phyloP scores from a whole-genome alignment of 2,113 vertebrate genomes.

The Propithecus coquereli region DNA sequence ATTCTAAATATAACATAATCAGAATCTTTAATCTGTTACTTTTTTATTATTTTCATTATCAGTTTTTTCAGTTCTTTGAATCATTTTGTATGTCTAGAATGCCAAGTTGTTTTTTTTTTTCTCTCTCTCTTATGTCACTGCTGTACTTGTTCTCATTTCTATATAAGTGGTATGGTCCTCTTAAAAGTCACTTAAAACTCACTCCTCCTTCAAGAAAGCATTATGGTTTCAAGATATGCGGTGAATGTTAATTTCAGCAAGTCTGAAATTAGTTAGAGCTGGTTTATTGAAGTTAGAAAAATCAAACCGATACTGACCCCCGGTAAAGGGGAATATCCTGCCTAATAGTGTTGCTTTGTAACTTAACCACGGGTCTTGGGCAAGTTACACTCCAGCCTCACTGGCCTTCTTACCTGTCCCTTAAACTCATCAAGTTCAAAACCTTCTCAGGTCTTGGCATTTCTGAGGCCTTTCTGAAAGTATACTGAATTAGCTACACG shows the following conservation, averaged over 20 bases:
- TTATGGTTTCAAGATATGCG: not conserved
- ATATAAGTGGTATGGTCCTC: not conserved
- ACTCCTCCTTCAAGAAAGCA: not conserved
- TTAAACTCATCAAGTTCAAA: not conserved
- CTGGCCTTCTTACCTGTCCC: not conserved
- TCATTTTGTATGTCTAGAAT: not conserved
- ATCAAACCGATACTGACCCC: not conserved
- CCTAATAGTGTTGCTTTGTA: not conserved
- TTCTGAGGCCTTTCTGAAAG: not conserved
- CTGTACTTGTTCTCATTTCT: not conserved
- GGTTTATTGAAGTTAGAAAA: not conserved
- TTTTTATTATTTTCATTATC: not conserved
- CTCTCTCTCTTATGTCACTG: not conserved
- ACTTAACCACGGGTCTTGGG: not conserved
- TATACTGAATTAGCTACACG: not conserved
- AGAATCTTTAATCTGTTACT: not conserved
- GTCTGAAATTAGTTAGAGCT: not conserved
- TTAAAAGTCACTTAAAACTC: not conserved
- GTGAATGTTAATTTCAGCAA: not conserved
- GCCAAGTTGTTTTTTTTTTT: not conserved
- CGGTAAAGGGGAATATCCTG: not conserved
- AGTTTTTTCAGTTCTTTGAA: not conserved
- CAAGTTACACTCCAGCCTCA: not conserved
- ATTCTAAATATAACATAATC: not conserved
- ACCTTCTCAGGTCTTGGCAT: rapidly evolving